These are phyloP conservation scores for Ursus arctos DNA, from an alignment of 2,113 vertebrate species.

Conservation along the genomic window DNA sequence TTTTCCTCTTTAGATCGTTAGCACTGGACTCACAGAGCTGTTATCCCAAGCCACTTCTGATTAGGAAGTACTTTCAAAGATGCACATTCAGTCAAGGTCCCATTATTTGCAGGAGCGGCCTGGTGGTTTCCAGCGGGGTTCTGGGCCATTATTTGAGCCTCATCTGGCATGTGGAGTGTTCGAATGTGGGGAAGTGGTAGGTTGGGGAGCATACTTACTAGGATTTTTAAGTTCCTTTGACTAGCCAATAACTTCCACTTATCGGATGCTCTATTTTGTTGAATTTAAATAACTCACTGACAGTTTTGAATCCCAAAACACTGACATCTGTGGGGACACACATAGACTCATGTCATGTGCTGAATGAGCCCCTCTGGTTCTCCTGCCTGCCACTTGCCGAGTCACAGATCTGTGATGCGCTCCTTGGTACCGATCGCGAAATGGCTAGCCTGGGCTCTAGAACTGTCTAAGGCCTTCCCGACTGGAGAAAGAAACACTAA, in stretches of 20 bases:
- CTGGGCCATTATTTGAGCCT: not conserved
- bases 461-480: not conserved
- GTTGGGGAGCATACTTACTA: not conserved
- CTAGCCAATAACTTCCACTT: not conserved
- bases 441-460: not conserved
- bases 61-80: not conserved
- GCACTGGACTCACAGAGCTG: not conserved
- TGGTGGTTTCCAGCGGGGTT: not conserved
- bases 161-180: not conserved
- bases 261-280: not conserved
- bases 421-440: not conserved
- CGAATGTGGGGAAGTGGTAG: not conserved
- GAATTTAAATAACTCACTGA: not conserved
- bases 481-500: not conserved
- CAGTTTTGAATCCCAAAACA: slow-evolving; percentile 1
- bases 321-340: not conserved
- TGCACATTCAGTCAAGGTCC: not conserved
- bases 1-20: not conserved
- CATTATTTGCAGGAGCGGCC: not conserved
- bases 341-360: not conserved
- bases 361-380: not conserved
- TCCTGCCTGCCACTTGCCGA: not conserved
- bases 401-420: not conserved
- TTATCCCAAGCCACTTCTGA: not conserved
- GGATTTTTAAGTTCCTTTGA: slow-evolving; percentile 12